Conservation (phyloP, 1,140 invertebrate genomes). For the Micrasema minimum region DNA sequence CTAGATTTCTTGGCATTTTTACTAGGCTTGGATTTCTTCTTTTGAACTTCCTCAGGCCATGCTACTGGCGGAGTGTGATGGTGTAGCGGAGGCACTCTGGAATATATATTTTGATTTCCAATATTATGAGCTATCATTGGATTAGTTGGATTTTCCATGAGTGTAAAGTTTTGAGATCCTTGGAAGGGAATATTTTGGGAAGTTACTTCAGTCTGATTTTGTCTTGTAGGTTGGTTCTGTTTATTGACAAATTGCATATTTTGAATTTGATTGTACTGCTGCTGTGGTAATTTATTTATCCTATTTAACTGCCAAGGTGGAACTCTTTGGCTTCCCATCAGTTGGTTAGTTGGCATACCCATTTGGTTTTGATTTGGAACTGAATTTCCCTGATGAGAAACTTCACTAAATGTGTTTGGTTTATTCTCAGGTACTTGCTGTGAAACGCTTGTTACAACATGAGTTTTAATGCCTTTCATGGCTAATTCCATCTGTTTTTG, state of each 20-base stretch:
- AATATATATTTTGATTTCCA: constrained; percentile 63
- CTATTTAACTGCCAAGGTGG: constrained; percentile 74
- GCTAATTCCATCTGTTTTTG: constrained; percentile 67
- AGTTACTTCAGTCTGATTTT: constrained; percentile 34
- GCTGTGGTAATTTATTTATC: constrained; percentile 60
- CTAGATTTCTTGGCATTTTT: constrained; percentile 69
- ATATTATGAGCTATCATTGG: constrained; percentile 34
- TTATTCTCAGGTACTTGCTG: constrained; percentile 50
- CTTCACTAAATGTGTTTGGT: constrained; percentile 43
- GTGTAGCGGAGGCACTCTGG: constrained; percentile 78
- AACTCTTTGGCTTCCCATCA: constrained; percentile 66
- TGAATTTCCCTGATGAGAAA: constrained; percentile 13
- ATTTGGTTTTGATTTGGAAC: constrained; percentile 59
- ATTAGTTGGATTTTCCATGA: constrained; percentile 47
- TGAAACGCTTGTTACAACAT: constrained; percentile 58
- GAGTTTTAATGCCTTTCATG: constrained; percentile 65
- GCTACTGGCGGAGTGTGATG: constrained; percentile 72
- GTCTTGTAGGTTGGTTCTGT: constrained; percentile 37
- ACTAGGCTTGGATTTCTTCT: constrained; percentile 71
- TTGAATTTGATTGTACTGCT: constrained; percentile 55
- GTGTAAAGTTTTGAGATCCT: constrained; percentile 55
- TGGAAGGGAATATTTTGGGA: constrained; percentile 49
- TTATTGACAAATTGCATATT: constrained; percentile 35
- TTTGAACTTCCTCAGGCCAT: constrained; percentile 73
- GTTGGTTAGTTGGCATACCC: constrained; percentile 63